These are phyloP conservation scores for Anadara kagoshimensis DNA, from an alignment of 1,140 invertebrate genomes.

Conservation along the genomic window DNA sequence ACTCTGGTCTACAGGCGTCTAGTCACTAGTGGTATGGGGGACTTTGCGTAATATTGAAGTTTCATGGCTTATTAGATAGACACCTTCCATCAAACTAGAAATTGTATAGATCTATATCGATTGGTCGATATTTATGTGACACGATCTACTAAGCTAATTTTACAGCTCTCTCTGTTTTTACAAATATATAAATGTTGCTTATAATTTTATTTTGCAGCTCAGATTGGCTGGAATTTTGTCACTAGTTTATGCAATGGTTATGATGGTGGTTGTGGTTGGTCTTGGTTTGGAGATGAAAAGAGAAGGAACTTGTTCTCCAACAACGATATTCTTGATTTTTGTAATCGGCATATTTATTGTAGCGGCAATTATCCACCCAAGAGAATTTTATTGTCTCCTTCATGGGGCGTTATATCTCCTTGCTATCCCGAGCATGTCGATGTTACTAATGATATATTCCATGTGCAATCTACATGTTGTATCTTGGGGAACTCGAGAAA, in stretches of 20 bases:
- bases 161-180: too few relatives aligned
- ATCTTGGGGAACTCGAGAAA: slow-evolving; percentile 90
- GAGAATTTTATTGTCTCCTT: slow-evolving; percentile 84
- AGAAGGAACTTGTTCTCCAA: slow-evolving; percentile 69
- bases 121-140: too few relatives aligned
- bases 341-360: slow-evolving; percentile 77
- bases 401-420: slow-evolving; percentile 91
- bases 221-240: slow-evolving; percentile 63
- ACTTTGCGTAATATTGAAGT: too few relatives aligned
- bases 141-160: too few relatives aligned
- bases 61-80: too few relatives aligned
- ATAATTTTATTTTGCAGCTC: slow-evolving; percentile 50
- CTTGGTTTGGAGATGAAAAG: slow-evolving; percentile 65
- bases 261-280: slow-evolving; percentile 72
- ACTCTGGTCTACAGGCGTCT: too few relatives aligned
- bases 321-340: slow-evolving; percentile 69
- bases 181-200: too few relatives aligned
- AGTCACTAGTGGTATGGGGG: too few relatives aligned
- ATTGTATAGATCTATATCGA: too few relatives aligned
- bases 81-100: too few relatives aligned
- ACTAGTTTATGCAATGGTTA: slow-evolving; percentile 64
- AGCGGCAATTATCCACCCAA: slow-evolving; percentile 87
- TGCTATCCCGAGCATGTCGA: slow-evolving; percentile 95
- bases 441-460: slow-evolving; percentile 94
- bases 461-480: slow-evolving; percentile 94